Evolutionary conservation across 1,140 invertebrate species (phyloP).

Genomic region (Drosophila aff.): DNA sequence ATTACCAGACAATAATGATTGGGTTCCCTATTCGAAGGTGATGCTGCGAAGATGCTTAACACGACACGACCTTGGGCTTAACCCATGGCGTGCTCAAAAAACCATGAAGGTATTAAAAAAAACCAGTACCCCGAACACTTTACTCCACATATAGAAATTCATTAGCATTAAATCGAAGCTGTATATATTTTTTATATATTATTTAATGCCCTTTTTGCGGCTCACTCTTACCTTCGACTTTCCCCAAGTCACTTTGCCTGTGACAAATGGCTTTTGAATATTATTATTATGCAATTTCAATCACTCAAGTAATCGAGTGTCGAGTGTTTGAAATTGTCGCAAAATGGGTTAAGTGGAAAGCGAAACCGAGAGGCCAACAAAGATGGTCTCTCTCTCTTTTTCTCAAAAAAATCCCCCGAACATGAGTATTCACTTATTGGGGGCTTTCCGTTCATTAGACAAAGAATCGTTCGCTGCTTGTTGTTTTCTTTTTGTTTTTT

Average conservation of each 20-base stretch:
- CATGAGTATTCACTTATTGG: constrained; percentile 23
- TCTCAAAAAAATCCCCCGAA: constrained; percentile 13
- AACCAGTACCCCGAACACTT: not conserved
- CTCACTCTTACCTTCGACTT: not conserved
- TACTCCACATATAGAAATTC: not conserved
- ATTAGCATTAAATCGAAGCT: not conserved
- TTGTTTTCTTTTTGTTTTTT: constrained; percentile 25
- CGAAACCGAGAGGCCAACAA: constrained; percentile 4
- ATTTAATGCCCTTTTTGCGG: not conserved
- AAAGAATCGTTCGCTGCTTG: constrained; percentile 3
- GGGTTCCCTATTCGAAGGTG: not conserved
- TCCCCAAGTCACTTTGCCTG: constrained; percentile 15
- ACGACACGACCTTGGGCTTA: constrained; percentile 28
- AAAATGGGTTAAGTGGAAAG: constrained; percentile 44
- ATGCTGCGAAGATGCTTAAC: not conserved
- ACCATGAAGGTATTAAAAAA: too few relatives aligned
- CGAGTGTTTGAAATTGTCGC: constrained; percentile 1
- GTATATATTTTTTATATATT: not conserved
- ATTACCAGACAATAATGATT: constrained; percentile 21
- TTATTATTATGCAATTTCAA: constrained; percentile 13
- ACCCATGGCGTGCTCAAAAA: not conserved
- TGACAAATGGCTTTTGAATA: constrained; percentile 6
- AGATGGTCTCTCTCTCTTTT: not conserved
- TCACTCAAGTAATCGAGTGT: not conserved
- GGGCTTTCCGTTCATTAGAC: constrained; percentile 4